Evolutionary conservation across 2,113 vertebrate species (phyloP), one percentile per base, ranked within the genome.

Genomic region (Siniperca chuatsi): DNA sequence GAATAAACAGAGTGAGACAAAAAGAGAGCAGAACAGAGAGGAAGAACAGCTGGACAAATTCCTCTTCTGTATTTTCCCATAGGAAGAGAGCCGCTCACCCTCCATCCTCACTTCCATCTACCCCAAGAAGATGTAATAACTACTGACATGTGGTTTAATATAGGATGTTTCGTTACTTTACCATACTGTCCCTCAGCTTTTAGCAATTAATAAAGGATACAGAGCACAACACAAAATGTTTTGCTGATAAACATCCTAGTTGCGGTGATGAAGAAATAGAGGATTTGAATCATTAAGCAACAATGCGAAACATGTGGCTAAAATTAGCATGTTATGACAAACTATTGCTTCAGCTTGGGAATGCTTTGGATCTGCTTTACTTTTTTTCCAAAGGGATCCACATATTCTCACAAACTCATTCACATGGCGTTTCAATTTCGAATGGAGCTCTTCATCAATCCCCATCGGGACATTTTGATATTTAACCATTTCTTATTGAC

Each of bases 1-100:
- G 90, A 92, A 94, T 92, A 93, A 95, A 92, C 88, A 94, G 40
- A 77, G 64, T 78, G 79, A 91, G 87, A 92, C 81, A 88, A 89
- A 92, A 65, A 82, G 23, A 78, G 86, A 83, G 61, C 54, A 64
- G 52, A 48, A 33, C 46, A 68, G 66, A 83, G 84, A 85, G 83
- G 78, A 86, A 55, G 54, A 90, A 73, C 87, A 94, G 93, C 92
- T 92, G 92, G 82, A 90, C 50, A 83, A 87, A 93, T 94, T 94
- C 90, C 77, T 87, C 11, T 15, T 40, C 70, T 75, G 68, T 40
- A 81, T 86, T 92, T 94, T 94, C 94, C 91, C 93, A 92, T 64
- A 88, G 89, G 92, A 89, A 91, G 78, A 87, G 46, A 61, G 46
- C 42, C 5, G 9, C 80, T 84, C 29, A 7, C 40, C 54, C 75